Conservation (phyloP, 2,888 invertebrate species). For the Lithodes maja region DNA sequence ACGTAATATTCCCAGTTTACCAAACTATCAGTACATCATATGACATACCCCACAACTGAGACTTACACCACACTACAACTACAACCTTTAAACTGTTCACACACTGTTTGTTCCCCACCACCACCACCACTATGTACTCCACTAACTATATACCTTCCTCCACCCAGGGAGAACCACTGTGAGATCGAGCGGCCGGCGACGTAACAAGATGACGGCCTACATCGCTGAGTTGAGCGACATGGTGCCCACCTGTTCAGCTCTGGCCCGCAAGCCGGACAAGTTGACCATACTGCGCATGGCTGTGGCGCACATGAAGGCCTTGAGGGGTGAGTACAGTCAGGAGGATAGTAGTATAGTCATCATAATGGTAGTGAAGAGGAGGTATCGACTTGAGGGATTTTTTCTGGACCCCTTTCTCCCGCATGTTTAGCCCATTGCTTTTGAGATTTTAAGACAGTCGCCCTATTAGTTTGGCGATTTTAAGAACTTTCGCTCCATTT, state of each 20-base stretch:
- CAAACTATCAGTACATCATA: too few species aligned
- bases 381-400: not conserved
- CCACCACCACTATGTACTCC: not conserved
- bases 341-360: not conserved
- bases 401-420: too few species aligned
- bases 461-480: too few species aligned
- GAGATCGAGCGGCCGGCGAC: constrained; percentile 97
- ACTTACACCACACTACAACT: not conserved
- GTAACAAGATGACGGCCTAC: constrained; percentile 99
- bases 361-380: not conserved
- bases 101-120: not conserved
- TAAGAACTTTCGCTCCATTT: too few species aligned
- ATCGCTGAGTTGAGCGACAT: constrained; percentile 99
- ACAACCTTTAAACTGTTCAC: not conserved
- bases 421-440: too few species aligned
- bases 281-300: constrained; percentile 99
- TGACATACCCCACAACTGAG: too few species aligned
- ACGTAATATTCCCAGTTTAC: too few species aligned
- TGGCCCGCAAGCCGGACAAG: constrained; percentile 99
- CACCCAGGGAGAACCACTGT: constrained; percentile 95
- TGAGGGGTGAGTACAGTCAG: constrained; percentile 82
- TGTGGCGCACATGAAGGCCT: constrained; percentile 98
- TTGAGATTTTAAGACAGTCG: too few species aligned
- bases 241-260: constrained; percentile 98
- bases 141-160: not conserved